Conservation (phyloP, 2,888 invertebrate genomes). For the Monochamus alternatus region DNA sequence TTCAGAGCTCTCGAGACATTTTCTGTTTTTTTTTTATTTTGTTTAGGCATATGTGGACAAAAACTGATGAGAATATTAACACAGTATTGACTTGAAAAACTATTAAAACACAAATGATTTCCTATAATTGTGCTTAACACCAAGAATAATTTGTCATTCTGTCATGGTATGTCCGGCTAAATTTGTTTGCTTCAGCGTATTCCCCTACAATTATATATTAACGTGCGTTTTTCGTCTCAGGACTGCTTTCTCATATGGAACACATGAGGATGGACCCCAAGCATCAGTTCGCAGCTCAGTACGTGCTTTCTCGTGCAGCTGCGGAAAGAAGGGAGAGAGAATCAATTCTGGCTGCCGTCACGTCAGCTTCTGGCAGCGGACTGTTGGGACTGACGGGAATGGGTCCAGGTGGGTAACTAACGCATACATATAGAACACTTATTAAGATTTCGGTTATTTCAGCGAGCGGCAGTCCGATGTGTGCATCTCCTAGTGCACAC, state of each 20-base stretch:
- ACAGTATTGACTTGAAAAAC: slow-evolving; percentile 10
- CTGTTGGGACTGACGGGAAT: slow-evolving; percentile 73
- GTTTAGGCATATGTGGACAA: slow-evolving; percentile 58
- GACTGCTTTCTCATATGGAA: slow-evolving; percentile 94
- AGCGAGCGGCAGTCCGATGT: slow-evolving; percentile 77
- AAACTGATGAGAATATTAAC: slow-evolving; percentile 60
- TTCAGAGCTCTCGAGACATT: slow-evolving; percentile 40
- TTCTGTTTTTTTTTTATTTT: slow-evolving; percentile 40
- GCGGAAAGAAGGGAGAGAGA: slow-evolving; percentile 92
- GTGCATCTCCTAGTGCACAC: slow-evolving; percentile 89
- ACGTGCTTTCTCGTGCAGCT: slow-evolving; percentile 91
- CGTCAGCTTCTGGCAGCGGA: slow-evolving; percentile 76
- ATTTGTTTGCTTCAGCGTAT: slow-evolving; percentile 30
- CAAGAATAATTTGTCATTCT: slow-evolving; percentile 32
- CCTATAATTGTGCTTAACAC: slow-evolving; percentile 38
- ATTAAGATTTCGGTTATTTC: slow-evolving; percentile 44
- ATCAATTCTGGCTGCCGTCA: slow-evolving; percentile 78
- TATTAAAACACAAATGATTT: slow-evolving; percentile 17
- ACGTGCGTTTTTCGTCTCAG: slow-evolving; percentile 70
- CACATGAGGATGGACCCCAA: slow-evolving; percentile 98
- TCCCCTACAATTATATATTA: background rate
- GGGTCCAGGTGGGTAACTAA: slow-evolving; percentile 60
- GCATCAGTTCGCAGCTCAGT: slow-evolving; percentile 96
- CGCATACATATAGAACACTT: background rate
- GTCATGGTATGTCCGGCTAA: slow-evolving; percentile 39